These are phyloP conservation scores for Lepidotrigona ventralis DNA, from an alignment of 1,140 invertebrate genomes.

Conservation along the genomic window DNA sequence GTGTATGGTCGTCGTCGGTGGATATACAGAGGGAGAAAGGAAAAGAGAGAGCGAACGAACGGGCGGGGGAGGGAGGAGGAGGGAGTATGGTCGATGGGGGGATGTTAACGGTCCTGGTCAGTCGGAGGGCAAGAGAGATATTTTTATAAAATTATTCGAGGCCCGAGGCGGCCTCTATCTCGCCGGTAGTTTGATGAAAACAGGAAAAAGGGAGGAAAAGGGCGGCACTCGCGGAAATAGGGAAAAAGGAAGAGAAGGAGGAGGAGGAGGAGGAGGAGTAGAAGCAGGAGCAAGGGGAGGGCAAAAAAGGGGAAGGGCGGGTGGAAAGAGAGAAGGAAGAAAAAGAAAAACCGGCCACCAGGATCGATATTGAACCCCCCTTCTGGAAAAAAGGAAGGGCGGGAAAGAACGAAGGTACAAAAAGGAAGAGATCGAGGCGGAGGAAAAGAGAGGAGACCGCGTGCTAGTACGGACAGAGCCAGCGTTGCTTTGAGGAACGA, in stretches of 20 bases:
- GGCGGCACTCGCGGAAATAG: constrained; percentile 65
- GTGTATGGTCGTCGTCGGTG: too few relatives aligned
- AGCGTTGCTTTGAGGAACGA: constrained; percentile 57
- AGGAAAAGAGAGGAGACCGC: constrained; percentile 31
- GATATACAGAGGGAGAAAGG: too few relatives aligned
- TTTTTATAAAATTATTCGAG: constrained; percentile 54
- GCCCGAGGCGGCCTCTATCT: constrained; percentile 45
- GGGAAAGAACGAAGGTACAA: constrained; percentile 60
- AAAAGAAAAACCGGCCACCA: constrained; percentile 59
- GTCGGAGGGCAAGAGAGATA: constrained; percentile 24
- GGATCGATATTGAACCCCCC: constrained; percentile 62
- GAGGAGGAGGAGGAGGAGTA: too few relatives aligned
- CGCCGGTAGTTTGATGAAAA: constrained; percentile 60
- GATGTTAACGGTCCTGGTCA: constrained; percentile 29
- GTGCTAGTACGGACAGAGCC: constrained; percentile 36
- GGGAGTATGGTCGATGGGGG: neutral
- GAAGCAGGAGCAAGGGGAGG: neutral
- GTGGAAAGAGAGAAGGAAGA: constrained; percentile 25
- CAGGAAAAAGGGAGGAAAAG: constrained; percentile 66
- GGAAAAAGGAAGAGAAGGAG: constrained; percentile 16
- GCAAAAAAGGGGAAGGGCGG: neutral
- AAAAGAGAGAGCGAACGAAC: too few relatives aligned
- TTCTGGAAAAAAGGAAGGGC: constrained; percentile 49
- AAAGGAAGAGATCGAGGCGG: constrained; percentile 58
- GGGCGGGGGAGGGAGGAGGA: too few relatives aligned